Conservation (phyloP, 2,113 vertebrate genomes). For the Hemicordylus capensis region DNA sequence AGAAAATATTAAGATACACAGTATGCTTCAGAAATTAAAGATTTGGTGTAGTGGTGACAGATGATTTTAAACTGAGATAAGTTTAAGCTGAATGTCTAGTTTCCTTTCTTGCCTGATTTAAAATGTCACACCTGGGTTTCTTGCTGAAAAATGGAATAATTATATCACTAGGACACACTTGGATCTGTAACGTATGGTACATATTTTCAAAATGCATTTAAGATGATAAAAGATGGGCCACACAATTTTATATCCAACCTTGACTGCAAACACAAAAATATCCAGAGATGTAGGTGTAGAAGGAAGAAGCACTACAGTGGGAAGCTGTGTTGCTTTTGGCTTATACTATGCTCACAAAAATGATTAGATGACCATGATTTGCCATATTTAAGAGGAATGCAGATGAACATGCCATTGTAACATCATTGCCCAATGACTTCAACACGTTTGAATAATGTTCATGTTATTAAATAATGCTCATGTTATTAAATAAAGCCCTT, state of each 20-base stretch:
- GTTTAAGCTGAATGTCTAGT: not conserved
- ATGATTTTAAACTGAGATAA: not conserved
- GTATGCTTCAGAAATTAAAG: not conserved
- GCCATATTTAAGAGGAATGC: not conserved
- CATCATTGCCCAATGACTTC: not conserved
- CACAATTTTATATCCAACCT: not conserved
- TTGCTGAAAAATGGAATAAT: not conserved
- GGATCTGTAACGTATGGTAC: not conserved
- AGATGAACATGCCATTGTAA: not conserved
- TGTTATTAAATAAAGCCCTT: not conserved
- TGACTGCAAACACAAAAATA: not conserved
- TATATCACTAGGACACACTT: not conserved
- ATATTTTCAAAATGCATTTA: not conserved
- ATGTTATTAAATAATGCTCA: no score
- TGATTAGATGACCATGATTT: not conserved
- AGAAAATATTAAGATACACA: not conserved
- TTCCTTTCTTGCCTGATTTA: not conserved
- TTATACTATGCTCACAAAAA: not conserved
- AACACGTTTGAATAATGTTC: not conserved
- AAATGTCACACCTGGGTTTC: not conserved
- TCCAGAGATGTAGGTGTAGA: not conserved
- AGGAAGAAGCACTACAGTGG: not conserved
- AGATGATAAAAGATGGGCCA: not conserved
- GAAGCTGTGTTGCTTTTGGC: no score
- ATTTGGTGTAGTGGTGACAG: not conserved